Evolutionary conservation across 2,113 vertebrate species (phyloP).

Genomic region (Orycteropus afer): DNA sequence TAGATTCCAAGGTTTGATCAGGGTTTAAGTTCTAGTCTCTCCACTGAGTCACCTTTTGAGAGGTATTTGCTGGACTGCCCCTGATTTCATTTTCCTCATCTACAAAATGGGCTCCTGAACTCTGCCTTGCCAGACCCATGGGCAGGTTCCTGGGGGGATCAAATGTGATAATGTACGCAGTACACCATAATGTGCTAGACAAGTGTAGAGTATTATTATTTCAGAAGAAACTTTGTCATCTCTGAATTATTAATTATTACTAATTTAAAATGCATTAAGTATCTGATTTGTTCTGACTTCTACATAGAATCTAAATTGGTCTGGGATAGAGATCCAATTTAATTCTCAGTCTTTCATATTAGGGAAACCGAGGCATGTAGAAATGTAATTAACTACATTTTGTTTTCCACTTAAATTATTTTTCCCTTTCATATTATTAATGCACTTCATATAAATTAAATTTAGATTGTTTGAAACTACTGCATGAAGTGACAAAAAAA

Average conservation of each 20-base stretch:
- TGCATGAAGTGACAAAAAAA: not conserved
- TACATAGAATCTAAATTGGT: conserved; percentile 47
- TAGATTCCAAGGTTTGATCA: not conserved
- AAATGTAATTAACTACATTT: not conserved
- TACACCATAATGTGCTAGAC: not conserved
- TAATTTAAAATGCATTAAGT: conserved; percentile 65
- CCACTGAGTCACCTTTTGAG: not conserved
- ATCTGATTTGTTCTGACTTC: conserved; percentile 36
- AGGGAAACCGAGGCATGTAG: conserved; percentile 44
- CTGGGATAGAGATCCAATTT: not conserved
- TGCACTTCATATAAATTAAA: not conserved
- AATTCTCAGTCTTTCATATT: not conserved
- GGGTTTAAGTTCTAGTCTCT: not conserved
- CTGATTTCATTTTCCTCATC: not conserved
- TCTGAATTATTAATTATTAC: conserved; percentile 70
- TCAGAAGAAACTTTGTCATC: conserved; percentile 65
- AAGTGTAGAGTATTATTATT: conserved; percentile 60
- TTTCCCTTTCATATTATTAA: conserved; percentile 2
- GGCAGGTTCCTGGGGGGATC: not conserved
- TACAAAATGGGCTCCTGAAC: not conserved
- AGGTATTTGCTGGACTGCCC: not conserved
- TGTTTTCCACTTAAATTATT: not conserved
- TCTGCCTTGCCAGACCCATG: not conserved
- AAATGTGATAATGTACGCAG: not conserved
- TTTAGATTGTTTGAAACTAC: not conserved